Conservation (phyloP, 2,888 invertebrate genomes). For the Ophioninae sp. region DNA sequence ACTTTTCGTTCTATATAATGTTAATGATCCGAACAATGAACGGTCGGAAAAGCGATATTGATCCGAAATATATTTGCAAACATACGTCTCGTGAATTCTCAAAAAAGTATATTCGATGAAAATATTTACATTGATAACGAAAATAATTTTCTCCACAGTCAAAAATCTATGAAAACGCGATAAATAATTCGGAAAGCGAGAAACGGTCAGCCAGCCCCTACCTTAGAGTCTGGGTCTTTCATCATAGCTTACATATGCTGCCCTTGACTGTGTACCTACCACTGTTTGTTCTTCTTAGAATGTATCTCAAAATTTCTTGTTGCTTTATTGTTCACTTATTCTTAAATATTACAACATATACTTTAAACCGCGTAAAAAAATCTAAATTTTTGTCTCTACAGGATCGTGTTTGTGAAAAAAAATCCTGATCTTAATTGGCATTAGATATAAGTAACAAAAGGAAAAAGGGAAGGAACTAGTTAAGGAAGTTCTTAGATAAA, state of each 20-base stretch:
- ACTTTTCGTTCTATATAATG: neutral
- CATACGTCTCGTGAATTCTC: neutral
- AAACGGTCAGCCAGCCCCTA: neutral
- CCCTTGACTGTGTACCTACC: neutral
- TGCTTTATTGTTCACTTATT: neutral
- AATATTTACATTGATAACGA: neutral
- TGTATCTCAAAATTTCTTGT: neutral
- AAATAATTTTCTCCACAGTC: neutral
- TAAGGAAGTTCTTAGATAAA: neutral
- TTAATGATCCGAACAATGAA: neutral
- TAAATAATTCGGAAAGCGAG: neutral
- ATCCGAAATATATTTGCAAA: neutral
- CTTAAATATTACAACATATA: neutral
- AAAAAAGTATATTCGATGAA: neutral
- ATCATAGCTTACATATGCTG: no score
- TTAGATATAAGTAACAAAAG: neutral
- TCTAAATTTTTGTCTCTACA: neutral
- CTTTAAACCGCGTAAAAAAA: no score
- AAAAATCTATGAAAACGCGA: neutral
- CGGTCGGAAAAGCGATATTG: neutral
- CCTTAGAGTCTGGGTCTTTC: neutral
- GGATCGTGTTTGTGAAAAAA: neutral
- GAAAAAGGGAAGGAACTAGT: neutral
- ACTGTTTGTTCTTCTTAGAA: neutral
- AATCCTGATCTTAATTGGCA: neutral